Conservation (phyloP, 2,888 invertebrate genomes). For the Artemia sp. region DNA sequence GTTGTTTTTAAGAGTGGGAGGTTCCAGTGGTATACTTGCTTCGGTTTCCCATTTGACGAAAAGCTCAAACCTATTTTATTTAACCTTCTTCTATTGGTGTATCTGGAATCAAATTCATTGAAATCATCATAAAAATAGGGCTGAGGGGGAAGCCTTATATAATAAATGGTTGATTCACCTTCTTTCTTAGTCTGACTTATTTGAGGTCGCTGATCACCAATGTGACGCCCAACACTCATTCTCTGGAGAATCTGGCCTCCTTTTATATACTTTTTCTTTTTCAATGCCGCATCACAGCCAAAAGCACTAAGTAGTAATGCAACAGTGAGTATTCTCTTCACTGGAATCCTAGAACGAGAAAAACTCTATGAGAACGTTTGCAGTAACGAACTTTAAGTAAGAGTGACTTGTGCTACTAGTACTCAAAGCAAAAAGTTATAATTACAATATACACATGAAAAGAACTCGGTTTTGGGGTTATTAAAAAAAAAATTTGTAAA, state of each 20-base stretch:
- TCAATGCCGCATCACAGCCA: background rate
- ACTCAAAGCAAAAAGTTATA: too few species aligned
- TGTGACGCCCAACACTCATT: constrained; percentile 19
- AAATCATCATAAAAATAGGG: constrained; percentile 20
- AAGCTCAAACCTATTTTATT: constrained; percentile 20
- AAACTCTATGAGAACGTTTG: too few species aligned
- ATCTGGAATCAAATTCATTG: background rate
- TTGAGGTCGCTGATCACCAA: constrained; percentile 19
- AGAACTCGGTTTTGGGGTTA: too few species aligned
- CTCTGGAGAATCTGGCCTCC: constrained; percentile 18
- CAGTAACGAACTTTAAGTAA: too few species aligned
- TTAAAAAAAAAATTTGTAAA: too few species aligned
- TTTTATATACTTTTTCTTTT: constrained; percentile 8
- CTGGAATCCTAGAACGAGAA: too few species aligned
- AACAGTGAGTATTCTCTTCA: too few species aligned
- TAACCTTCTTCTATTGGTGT: background rate
- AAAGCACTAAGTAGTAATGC: too few species aligned
- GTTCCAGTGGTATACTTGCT: constrained; percentile 23
- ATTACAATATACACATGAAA: too few species aligned
- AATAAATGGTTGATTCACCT: constrained; percentile 23
- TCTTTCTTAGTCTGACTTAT: constrained; percentile 20
- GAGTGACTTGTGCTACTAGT: too few species aligned
- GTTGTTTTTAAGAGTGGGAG: constrained; percentile 18
- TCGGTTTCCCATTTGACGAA: constrained; percentile 21
- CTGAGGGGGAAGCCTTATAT: constrained; percentile 22